Evolutionary conservation across 2,797 vertebrate species (phyloP), one percentile per base, ranked within the genome.

Genomic region (Falco rusticolus): DNA sequence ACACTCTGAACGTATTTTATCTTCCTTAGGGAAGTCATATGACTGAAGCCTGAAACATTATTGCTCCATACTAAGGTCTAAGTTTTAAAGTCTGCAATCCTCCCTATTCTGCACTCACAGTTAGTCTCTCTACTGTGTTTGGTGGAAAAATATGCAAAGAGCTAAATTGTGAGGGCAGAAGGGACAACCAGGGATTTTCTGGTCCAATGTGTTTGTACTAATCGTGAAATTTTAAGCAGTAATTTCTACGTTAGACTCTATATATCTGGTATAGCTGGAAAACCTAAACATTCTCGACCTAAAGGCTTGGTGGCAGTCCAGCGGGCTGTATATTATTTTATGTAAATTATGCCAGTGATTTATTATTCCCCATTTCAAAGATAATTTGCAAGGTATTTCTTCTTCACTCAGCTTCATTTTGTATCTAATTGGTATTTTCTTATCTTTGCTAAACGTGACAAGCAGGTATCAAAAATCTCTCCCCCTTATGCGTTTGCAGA

Each of bases 1-100:
- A 89, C 53, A 64, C 43, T 93, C 59, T 91, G 76, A 90, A 51
- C 17, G 7, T 78, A 29, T 66, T 96, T 95, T 90, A 33, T 75
- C 57, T 94, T 93, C 69, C 54, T 54, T 54, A 16, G 12, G 68
- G 64, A 91, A 83, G 54, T 71, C 11, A 8, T 56, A 57, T 47
- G 45, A 37, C 53, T 48, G 33, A 63, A 33, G 3, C 51, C 59
- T 59, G 86, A 80, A 84, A 77, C 31, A 25, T 53, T 65, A 66
- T 84, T 90, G 60, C 79, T 86, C 41, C 50, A 18, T 80, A 33
- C 15, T 74, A 31, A 69, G 17, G 45, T 70, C 64, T 70, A 20
- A 37, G 57, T 34, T 28, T 82, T 64, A 16, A 50, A 66, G 34
- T 61, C 29, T 60, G 2, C 33, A 18, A 48, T 64, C 33, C 24